Evolutionary conservation across 2,797 vertebrate genomes (phyloP).

Genomic region (Ibycter americanus): DNA sequence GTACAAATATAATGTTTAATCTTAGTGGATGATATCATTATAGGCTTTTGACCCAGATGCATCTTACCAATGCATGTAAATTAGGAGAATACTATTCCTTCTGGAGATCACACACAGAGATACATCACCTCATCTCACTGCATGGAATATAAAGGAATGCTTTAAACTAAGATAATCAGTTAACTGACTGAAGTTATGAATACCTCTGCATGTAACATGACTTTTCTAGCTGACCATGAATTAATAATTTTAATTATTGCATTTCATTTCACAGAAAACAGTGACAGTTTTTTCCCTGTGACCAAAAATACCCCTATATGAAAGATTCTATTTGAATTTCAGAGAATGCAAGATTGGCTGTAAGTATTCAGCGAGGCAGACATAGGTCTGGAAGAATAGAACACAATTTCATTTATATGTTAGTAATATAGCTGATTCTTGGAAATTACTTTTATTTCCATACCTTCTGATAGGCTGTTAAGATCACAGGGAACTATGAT

Average conservation of each 20-base stretch:
- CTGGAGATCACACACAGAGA: neutral
- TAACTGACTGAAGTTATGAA: neutral
- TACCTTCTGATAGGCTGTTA: neutral
- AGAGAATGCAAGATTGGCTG: neutral
- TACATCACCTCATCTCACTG: neutral
- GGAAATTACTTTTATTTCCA: neutral
- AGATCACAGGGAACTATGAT: neutral
- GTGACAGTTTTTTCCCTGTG: neutral
- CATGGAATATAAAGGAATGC: neutral
- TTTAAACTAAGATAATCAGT: neutral
- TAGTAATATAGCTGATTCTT: neutral
- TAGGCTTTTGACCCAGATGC: neutral
- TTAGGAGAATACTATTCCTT: neutral
- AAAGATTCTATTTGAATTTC: neutral
- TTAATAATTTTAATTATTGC: neutral
- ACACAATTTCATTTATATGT: neutral
- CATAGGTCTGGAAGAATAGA: neutral
- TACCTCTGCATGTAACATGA: neutral
- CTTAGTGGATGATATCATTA: neutral
- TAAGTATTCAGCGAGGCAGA: neutral
- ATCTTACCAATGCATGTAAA: neutral
- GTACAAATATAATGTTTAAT: neutral
- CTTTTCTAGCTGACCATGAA: neutral
- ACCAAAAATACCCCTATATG: neutral
- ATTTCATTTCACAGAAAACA: neutral